phyloP scores from a whole-genome alignment of 1,140 invertebrate genomes.

The Drosophila seguyi region DNA sequence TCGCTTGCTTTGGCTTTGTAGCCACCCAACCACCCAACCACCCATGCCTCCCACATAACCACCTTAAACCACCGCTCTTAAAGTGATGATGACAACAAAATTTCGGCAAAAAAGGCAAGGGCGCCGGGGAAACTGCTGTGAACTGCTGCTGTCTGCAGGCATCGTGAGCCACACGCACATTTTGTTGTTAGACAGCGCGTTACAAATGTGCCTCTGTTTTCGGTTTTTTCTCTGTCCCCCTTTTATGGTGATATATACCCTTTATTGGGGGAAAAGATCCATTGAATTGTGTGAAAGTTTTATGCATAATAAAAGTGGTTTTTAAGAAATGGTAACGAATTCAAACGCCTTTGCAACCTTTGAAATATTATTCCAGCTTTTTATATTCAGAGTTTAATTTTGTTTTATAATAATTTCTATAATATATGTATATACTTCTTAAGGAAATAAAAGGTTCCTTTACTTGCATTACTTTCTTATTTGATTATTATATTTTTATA shows the following conservation, averaged over 20 bases:
- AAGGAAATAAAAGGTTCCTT: background rate
- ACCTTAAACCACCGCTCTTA: constrained; percentile 29
- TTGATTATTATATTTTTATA: background rate
- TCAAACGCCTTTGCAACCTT: background rate
- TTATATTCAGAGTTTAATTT: too few species aligned
- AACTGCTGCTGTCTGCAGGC: constrained; percentile 38
- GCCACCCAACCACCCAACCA: constrained; percentile 1
- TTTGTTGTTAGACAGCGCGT: constrained; percentile 76
- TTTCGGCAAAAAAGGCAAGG: constrained; percentile 57
- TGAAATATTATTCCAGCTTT: background rate
- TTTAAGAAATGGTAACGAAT: too few species aligned
- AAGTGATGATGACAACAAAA: constrained; percentile 84
- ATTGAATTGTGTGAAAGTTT: background rate
- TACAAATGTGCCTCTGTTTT: constrained; percentile 69
- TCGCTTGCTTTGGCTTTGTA: constrained; percentile 38
- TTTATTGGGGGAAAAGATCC: background rate
- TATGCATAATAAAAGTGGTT: too few species aligned
- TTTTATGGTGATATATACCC: constrained; percentile 24
- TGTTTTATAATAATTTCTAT: too few species aligned
- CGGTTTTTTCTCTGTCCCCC: constrained; percentile 12
- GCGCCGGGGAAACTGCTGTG: constrained; percentile 24
- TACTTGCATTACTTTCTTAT: background rate
- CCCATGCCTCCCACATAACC: background rate
- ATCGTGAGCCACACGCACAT: constrained; percentile 73
- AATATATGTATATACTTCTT: too few species aligned